Conservation (phyloP, 1,140 invertebrate genomes). For the Drosophila funebris region DNA sequence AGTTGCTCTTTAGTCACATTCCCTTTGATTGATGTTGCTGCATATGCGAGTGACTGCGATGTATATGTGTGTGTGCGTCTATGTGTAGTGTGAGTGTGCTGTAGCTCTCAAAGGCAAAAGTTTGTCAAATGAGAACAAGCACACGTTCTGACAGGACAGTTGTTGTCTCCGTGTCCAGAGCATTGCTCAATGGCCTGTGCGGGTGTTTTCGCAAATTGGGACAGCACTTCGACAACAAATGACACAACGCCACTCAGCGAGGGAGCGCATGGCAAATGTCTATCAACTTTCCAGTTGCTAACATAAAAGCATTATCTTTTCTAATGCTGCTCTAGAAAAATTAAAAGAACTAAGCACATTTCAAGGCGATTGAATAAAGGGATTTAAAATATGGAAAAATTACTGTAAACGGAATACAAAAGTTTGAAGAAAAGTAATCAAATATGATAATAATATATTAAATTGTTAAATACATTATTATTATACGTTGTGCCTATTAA, state of each 20-base stretch:
- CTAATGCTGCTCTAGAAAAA: background rate
- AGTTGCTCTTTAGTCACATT: slow-evolving; percentile 46
- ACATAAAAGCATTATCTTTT: background rate
- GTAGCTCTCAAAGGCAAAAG: slow-evolving; percentile 36
- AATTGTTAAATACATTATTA: too few species aligned
- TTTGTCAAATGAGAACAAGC: slow-evolving; percentile 50
- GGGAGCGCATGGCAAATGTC: slow-evolving; percentile 16
- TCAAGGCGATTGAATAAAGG: background rate
- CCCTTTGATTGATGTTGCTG: slow-evolving; percentile 69
- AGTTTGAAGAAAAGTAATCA: too few species aligned
- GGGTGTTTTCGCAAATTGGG: slow-evolving; percentile 47
- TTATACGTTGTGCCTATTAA: too few species aligned
- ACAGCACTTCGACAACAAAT: slow-evolving; percentile 53
- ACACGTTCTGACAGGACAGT: slow-evolving; percentile 1
- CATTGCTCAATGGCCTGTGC: slow-evolving; percentile 50
- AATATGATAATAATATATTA: too few species aligned
- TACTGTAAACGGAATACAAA: too few species aligned
- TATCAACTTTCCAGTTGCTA: background rate
- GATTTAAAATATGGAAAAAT: too few species aligned
- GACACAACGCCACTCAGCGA: slow-evolving; percentile 39
- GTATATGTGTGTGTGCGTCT: slow-evolving; percentile 1
- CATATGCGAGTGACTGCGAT: slow-evolving; percentile 52
- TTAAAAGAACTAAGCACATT: background rate
- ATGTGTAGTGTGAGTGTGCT: background rate
- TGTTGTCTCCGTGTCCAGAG: slow-evolving; percentile 2